Percentiles rank a stretch among this genome's conserved stretches.
phyloP scores from a whole-genome alignment of 2,888 invertebrate species.

The Gortyna flavago region DNA sequence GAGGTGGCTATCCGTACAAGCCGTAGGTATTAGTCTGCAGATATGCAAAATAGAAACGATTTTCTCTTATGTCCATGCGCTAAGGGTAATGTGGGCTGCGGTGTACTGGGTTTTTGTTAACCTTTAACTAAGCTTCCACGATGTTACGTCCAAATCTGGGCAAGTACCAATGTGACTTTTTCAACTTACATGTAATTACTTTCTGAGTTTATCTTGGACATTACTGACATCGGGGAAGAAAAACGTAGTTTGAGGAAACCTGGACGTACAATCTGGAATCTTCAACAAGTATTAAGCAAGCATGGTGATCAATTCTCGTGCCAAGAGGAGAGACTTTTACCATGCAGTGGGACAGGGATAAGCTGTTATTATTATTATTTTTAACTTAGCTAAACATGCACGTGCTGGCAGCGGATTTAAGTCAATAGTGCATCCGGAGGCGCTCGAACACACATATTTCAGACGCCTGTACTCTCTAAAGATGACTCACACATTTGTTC shows the following conservation, averaged over 20 bases:
- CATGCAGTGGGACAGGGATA: too few species aligned
- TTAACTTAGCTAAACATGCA: background rate
- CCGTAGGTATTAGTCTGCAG: background rate
- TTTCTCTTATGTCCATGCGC: background rate
- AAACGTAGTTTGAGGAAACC: too few species aligned
- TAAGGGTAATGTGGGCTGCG: background rate
- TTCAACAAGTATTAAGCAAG: too few species aligned
- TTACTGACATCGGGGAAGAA: too few species aligned
- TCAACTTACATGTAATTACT: too few species aligned
- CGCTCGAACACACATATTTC: background rate
- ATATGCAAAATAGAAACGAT: slow-evolving; percentile 26
- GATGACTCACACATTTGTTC: background rate
- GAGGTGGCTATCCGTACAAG: background rate
- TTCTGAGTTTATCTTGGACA: too few species aligned
- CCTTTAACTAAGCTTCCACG: background rate
- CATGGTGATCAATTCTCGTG: too few species aligned
- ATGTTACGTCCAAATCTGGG: too few species aligned
- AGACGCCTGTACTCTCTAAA: background rate
- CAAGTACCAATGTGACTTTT: too few species aligned
- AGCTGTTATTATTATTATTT: too few species aligned
- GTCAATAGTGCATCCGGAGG: background rate
- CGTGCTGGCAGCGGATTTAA: background rate
- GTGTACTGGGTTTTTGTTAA: background rate
- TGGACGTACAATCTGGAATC: too few species aligned
- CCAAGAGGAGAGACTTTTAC: too few species aligned